A percentile compares a stretch with the other conserved stretches of the same genome.
Conservation (phyloP, 2,113 vertebrate genomes). For the Cricetomys ansorgei region DNA sequence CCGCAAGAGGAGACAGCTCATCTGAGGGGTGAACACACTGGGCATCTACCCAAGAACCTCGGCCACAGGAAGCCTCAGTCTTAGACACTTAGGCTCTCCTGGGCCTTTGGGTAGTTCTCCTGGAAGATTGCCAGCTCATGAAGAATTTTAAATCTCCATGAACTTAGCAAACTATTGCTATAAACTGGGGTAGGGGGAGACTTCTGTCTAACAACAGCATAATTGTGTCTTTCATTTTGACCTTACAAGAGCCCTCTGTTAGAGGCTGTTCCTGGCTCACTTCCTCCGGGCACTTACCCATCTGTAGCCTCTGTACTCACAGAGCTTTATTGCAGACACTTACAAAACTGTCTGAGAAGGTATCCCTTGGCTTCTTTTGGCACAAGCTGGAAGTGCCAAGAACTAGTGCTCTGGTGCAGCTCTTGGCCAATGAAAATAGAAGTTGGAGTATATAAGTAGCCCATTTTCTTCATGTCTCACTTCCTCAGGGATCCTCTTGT, state of each 20-base stretch:
- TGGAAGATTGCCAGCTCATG: neutral
- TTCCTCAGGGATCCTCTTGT: neutral
- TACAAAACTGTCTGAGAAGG: neutral
- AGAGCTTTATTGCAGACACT: neutral
- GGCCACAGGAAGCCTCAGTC: neutral
- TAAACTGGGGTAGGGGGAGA: neutral
- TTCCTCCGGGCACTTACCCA: neutral
- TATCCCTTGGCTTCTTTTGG: neutral
- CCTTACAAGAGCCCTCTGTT: neutral
- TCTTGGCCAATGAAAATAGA: neutral
- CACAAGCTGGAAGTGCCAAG: neutral
- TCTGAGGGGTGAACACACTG: neutral
- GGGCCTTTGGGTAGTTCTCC: neutral
- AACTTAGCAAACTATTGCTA: slow-evolving; percentile 3
- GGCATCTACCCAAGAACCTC: neutral
- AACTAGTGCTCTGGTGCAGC: neutral
- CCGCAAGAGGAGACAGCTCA: neutral
- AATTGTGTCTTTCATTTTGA: neutral
- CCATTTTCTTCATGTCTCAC: neutral
- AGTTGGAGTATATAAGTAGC: neutral
- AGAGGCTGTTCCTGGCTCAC: neutral
- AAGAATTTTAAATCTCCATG: neutral
- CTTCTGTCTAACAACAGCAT: neutral
- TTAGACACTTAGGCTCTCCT: neutral
- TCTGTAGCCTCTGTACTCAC: neutral